Evolutionary conservation across 2,113 vertebrate genomes (phyloP), one percentile per base, ranked within the genome.

Genomic region (Phrynosoma blainvillii): DNA sequence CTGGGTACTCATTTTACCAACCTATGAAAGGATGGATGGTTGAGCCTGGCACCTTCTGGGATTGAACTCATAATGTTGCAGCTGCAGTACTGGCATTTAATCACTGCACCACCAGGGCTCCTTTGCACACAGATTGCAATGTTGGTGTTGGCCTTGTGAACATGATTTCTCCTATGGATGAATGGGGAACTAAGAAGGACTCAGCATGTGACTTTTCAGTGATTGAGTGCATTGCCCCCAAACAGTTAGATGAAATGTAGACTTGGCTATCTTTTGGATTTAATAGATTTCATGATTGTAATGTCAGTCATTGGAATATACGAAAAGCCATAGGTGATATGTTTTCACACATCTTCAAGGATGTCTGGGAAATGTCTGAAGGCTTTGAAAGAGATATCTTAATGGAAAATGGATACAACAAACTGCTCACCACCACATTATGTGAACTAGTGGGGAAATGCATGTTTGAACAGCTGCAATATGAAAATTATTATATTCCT

Each of bases 381-480:
- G 25, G 32, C 66, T 59, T 65, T 62, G 27, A 68, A 77, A 70
- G 11, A 73, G 68, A 27, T 40, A 74, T 25, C 20, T 47, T n/a
- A n/a, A 27, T 2, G 40, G 10, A 81, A 94, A 91, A 93, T 73
- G 18, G 62, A 84, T 92, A 79, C 78, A 92, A 93, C 89, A 93
- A 92, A 92, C 89, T 88, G 84, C 76, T 52, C 83, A 91, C 23
- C 86, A 93, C 52, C 23, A 88, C 93, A 89, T 40, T 0, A 0
- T 82, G 81, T 2, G 2, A 87, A 87, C 66, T 92, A 90, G 79
- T 52, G 93, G 89, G 73, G 91, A 86, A 92, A 89, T 40, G 88
- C 65, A 13, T 94, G 88, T 93, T 94, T 94, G 79, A 93, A 94
- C 91, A 95, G 94, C 92, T 94, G 93, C 81, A 92, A 92, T 91